Percentiles rank a stretch among this genome's conserved stretches.
phyloP scores from a whole-genome alignment of 2,888 invertebrate genomes.

The Agrypnus murinus region DNA sequence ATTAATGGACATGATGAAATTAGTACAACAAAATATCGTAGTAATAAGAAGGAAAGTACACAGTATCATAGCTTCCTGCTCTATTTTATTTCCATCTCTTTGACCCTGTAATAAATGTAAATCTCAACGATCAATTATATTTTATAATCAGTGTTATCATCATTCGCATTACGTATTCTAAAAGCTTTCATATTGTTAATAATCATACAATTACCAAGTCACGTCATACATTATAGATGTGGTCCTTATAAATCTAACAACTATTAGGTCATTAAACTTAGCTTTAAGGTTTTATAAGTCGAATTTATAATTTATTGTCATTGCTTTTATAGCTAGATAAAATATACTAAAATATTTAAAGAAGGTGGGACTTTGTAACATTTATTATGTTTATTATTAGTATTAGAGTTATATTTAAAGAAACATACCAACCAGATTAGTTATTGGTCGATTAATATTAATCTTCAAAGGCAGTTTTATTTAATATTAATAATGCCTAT shows the following conservation, averaged over 20 bases:
- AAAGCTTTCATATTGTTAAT: constrained; percentile 8
- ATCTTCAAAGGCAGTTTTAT: too few relatives aligned
- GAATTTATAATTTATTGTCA: not conserved
- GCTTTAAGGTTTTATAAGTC: not conserved
- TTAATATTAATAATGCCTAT: too few relatives aligned
- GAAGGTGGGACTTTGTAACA: too few relatives aligned
- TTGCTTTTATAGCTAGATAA: not conserved
- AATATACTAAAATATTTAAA: too few relatives aligned
- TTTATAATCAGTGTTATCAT: not conserved
- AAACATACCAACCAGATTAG: too few relatives aligned
- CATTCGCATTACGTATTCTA: constrained; percentile 2
- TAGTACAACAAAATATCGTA: too few relatives aligned
- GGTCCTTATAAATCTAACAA: constrained; percentile 6
- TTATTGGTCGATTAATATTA: too few relatives aligned
- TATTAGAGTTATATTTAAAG: too few relatives aligned
- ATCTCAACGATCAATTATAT: not conserved
- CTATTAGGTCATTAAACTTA: constrained; percentile 12
- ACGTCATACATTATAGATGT: constrained; percentile 17
- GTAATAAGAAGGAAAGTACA: too few relatives aligned
- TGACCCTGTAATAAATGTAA: not conserved
- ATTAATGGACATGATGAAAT: constrained; percentile 5
- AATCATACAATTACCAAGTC: constrained; percentile 23
- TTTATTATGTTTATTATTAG: too few relatives aligned
- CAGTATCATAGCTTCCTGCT: too few relatives aligned
- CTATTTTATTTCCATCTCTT: too few relatives aligned